Evolutionary conservation across 2,797 vertebrate genomes (phyloP), one percentile per base, ranked within the genome.

Genomic region (Micromesistius poutassou): DNA sequence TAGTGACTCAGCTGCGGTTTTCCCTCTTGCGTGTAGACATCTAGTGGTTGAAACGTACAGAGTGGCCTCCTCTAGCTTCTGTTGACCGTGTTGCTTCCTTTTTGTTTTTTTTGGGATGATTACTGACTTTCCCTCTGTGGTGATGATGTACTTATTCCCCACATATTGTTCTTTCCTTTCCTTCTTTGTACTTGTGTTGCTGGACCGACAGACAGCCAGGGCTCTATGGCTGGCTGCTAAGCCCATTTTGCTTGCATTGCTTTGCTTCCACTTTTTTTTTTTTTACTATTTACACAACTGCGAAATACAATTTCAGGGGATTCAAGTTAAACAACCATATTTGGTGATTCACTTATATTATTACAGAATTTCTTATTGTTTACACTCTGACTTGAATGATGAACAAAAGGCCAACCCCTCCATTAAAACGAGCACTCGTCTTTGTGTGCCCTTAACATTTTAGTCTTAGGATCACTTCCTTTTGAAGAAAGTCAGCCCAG

Each of bases 81-180:
- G 75, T 73, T 81, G 79, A 79, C 46, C 50, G 78, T 62, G 55
- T 62, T n/a, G 62, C 62, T 28, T 68, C 6, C 55, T 62, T 62
- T 62, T 76, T 66, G 76, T 55, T 19, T 35, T 35, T 77, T 78
- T 38, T 9, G 28, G 72, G 16, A 22, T 10, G 72, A 75, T 82
- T 75, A 80, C 50, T 30, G 5, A 25, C 36, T 87, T 82, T 85
- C 83, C 80, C 82, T 81, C 35, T 78, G 76, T 5, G 55, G 71
- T 30, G 19, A 30, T 76, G 31, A 42, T 73, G 3, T 78, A n/a
- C 30, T 76, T 74, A 75, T 22, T 33, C 55, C 50, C 55, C 72
- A 22, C 30, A 71, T 6, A 0, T 4, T 72, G 3, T 42, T 38
- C 10, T 66, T 74, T 74, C 74, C 75, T 77, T 33, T 74, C 16